Base-by-base conservation (phyloP, 2,797 vertebrate species). In the Salmo trutta region DNA sequence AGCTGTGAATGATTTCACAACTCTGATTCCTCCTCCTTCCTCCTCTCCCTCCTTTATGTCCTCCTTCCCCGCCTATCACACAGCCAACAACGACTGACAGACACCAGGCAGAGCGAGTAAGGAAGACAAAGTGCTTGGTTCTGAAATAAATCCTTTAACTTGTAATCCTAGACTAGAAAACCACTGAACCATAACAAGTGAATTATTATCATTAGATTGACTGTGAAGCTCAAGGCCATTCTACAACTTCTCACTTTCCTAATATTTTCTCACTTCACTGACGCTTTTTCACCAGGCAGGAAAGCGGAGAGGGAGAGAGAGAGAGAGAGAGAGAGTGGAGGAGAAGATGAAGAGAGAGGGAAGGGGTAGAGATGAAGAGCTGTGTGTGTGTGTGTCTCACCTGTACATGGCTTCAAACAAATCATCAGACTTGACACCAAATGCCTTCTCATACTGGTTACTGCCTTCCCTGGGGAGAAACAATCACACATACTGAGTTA, bases 331-430 rank as follows among this genome's bases (percentile, higher is more conserved):
- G 36, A 41, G 36, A 8, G 36, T 41, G 36, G 36, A 41, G 36
- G 19, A 41, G 24, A 56, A 15, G 7, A 10, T 41, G 36, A 17
- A 56, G 54, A 54, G 27, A 72, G 52, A 83, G 71, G 80, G 33
- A 82, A 76, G 79, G 76, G 80, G 87, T 31, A 16, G 5, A 41
- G n/a, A 75, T 75, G 82, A 73, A 27, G 15, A 62, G 0, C 51
- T 83, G 54, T 83, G 54, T 21, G 1, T 7, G 12, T 41, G 36
- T 0, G 24, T 4, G 69, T 15, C 27, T 31, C 90, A 98, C 97
- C 96, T 96, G 95, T 97, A 97, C 81, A 98, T 87, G 65, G 95
- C 95, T 47, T 94, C 86, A 86, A 97, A 98, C 81, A 96, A 88
- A 33, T 97, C 95, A 51, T 91, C 76, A 0, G 95, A 92, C 71